These are phyloP conservation scores for Lordiphosa andalusiaca DNA, from an alignment of 2,888 invertebrate species.

Conservation along the genomic window DNA sequence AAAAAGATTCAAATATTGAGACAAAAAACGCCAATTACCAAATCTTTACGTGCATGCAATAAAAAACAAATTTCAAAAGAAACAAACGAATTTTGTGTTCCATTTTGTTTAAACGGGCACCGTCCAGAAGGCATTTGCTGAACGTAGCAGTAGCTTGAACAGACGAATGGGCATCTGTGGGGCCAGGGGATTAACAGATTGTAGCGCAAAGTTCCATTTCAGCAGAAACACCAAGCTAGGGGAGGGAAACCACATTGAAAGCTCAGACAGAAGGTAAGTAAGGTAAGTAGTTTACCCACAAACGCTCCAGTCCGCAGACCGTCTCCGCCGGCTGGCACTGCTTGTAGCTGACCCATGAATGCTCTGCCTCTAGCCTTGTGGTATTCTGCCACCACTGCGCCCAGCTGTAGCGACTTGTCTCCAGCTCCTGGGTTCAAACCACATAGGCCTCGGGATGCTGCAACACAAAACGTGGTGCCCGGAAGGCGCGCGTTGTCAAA, in stretches of 20 bases:
- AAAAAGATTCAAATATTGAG: constrained; percentile 2
- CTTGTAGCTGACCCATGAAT: too few relatives aligned
- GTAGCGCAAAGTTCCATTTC: constrained; percentile 6
- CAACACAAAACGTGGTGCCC: too few relatives aligned
- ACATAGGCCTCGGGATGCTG: constrained; percentile 1
- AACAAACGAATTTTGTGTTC: not conserved
- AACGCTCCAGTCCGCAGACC: constrained; percentile 9
- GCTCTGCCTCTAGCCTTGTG: too few relatives aligned
- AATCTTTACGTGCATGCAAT: constrained; percentile 78
- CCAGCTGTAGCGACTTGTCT: constrained; percentile 19
- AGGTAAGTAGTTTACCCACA: constrained; percentile 8
- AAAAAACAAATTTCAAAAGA: constrained; percentile 46
- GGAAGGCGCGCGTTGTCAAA: constrained; percentile 6
- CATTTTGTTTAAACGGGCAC: not conserved
- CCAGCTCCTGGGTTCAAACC: constrained; percentile 5
- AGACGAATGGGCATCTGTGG: too few relatives aligned
- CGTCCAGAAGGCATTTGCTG: constrained; percentile 23
- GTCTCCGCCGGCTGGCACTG: not conserved
- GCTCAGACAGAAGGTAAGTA: accelerated
- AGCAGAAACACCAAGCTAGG: constrained; percentile 25
- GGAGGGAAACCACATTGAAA: too few relatives aligned
- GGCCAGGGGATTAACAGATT: too few relatives aligned
- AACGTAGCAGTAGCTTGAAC: constrained; percentile 1
- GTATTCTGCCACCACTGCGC: too few relatives aligned
- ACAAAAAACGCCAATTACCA: constrained; percentile 38